Percentiles rank a stretch among this genome's conserved stretches.
These are phyloP conservation scores for Gorsachius magnificus DNA, from an alignment of 2,797 vertebrate species.

Conservation along the genomic window DNA sequence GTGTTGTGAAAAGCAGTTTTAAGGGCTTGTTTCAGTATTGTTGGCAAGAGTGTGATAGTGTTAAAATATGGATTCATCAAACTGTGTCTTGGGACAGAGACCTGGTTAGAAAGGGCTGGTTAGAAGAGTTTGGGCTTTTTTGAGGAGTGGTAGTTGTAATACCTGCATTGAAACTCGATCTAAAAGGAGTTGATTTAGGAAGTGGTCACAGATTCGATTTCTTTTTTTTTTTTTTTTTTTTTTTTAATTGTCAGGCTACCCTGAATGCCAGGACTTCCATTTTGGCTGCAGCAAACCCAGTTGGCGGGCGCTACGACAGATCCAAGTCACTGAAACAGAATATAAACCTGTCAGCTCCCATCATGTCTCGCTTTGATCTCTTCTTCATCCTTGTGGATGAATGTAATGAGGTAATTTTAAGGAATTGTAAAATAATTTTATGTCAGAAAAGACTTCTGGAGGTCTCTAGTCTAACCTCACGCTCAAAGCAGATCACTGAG, in stretches of 20 bases:
- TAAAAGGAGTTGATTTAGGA: not conserved
- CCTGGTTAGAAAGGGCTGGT: not conserved
- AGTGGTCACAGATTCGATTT: not conserved
- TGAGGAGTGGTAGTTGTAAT: not conserved
- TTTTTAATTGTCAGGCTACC: constrained; percentile 83
- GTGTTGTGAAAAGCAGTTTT: not conserved
- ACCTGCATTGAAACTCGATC: not conserved
- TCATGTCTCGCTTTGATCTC: constrained; percentile 98
- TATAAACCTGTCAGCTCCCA: constrained; percentile 93
- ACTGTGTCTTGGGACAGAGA: not conserved
- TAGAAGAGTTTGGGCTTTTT: not conserved
- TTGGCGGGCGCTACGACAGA: constrained; percentile 92
- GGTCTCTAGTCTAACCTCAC: not conserved
- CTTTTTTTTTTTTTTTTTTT: not conserved
- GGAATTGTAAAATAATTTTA: not conserved
- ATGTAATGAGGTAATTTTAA: constrained; percentile 89
- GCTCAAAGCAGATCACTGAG: not conserved
- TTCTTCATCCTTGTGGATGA: constrained; percentile 99
- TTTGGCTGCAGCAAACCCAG: constrained; percentile 96
- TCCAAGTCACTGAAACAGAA: constrained; percentile 98
- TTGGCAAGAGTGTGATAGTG: not conserved
- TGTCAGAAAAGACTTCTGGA: not conserved
- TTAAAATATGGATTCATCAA: not conserved
- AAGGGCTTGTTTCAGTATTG: not conserved
- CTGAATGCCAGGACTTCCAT: constrained; percentile 97